Evolutionary conservation across 1,140 invertebrate species (phyloP), one percentile per base, ranked within the genome.

Genomic region (Drosophila seguyi): DNA sequence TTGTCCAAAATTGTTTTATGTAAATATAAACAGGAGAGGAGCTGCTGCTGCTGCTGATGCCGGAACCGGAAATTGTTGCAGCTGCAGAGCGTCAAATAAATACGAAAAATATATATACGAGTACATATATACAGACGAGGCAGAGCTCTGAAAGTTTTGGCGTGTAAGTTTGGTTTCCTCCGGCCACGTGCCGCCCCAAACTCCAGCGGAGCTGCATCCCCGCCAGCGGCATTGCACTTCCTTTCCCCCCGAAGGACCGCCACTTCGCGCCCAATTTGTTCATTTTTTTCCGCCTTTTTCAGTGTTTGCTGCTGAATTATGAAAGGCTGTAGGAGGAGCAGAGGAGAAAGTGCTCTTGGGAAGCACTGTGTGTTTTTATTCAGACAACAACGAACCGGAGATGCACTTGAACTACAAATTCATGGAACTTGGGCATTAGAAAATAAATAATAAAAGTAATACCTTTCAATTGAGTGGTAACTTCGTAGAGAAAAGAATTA

Each of bases 41-140:
- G 69, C 62, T 50, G 73, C 45, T 63, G 27, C 66, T 48, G 71
- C 44, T 62, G 20, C 16, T 22, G 50, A 31, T 20, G 52, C 20
- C 85, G 85, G 85, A 88, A 90, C 71, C 78, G 85, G 85, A 88
- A 88, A 85, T 90, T 88, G 85, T 85, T 90, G 85, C 85, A 90
- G 85, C 81, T 90, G 85, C 85, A 74, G 41, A 80, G 78, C 61
- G 78, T 72, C 82, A 86, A 85, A 75, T 73, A 75, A 88, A 90
- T 90, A 75, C 81, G 63, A 50, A 65, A 63, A 65, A 63, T 31
- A 50, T 31, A 50, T 50, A 50, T 50, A 45, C 42, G 27, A 48
- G 8, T 20, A 44, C 3, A 34, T 27, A 60, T 62, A 22, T 41
- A 41, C 8, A 45, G 2, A 18, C n/a, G 11, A 36, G 39, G 50